Percentiles rank a stretch among this genome's conserved stretches.
Evolutionary conservation across 2,888 invertebrate genomes (phyloP).

Genomic region (Gisinianus flammeolus): DNA sequence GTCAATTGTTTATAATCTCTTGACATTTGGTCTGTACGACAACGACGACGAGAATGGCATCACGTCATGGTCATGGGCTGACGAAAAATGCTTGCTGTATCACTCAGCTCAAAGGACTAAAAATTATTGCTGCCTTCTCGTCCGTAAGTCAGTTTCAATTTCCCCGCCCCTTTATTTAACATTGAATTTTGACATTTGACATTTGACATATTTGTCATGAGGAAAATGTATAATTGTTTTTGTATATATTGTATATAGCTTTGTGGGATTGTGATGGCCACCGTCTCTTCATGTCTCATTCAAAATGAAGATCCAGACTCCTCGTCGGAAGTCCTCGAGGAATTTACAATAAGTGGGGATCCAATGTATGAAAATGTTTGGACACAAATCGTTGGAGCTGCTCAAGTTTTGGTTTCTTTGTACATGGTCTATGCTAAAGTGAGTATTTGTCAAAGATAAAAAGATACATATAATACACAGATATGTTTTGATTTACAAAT

Average conservation of each 20-base stretch:
- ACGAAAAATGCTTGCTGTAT: slow-evolving; percentile 38
- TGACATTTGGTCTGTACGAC: no score
- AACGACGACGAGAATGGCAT: no score
- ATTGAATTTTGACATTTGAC: background rate
- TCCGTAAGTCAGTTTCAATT: slow-evolving; percentile 33
- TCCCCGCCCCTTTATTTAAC: no score
- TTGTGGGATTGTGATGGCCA: slow-evolving; percentile 33
- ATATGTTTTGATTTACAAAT: no score
- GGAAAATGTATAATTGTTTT: no score
- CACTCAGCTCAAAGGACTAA: slow-evolving; percentile 37
- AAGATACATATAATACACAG: no score
- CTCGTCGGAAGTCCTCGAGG: slow-evolving; percentile 26
- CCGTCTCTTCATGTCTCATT: slow-evolving; percentile 29
- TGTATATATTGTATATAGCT: slow-evolving; percentile 19
- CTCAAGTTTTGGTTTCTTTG: slow-evolving; percentile 37
- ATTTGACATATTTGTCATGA: no score
- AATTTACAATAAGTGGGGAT: slow-evolving; percentile 27
- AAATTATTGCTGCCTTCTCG: slow-evolving; percentile 38
- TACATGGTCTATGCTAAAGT: slow-evolving; percentile 40
- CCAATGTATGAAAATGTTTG: slow-evolving; percentile 40
- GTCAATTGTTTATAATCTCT: no score
- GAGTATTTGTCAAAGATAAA: background rate
- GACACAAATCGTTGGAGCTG: slow-evolving; percentile 35
- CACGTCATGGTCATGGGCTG: slow-evolving; percentile 21
- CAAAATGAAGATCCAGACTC: slow-evolving; percentile 39